Evolutionary conservation across 1,140 invertebrate genomes (phyloP).

Genomic region (Lordiphosa mommai): DNA sequence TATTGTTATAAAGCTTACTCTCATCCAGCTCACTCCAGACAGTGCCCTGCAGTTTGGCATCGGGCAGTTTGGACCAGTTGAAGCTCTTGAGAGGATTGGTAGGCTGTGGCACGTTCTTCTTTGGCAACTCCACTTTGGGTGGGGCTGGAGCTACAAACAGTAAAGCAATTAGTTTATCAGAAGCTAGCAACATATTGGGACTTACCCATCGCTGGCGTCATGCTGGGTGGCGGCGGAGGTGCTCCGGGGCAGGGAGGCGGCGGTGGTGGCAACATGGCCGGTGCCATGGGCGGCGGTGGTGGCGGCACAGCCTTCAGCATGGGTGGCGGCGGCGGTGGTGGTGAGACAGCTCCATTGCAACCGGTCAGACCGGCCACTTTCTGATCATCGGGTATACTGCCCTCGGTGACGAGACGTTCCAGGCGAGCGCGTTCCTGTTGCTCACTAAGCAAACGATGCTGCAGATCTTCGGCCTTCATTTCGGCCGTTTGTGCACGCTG

Average conservation of each 20-base stretch:
- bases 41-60: constrained; percentile 92
- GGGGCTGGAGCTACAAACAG: constrained; percentile 80
- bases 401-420: constrained; percentile 91
- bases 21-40: constrained; percentile 97
- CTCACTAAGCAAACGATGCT: constrained; percentile 89
- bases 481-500: constrained; percentile 89
- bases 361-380: constrained; percentile 84
- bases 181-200: too few species aligned
- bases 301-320: constrained; percentile 82
- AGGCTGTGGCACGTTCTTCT: constrained; percentile 92
- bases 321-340: constrained; percentile 83
- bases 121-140: constrained; percentile 81
- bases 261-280: constrained; percentile 79
- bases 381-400: constrained; percentile 94
- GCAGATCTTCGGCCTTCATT: constrained; percentile 86
- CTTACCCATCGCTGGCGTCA: constrained; percentile 72
- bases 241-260: constrained; percentile 81
- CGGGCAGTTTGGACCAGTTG: constrained; percentile 97
- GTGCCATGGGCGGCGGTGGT: constrained; percentile 80
- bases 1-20: constrained; percentile 92
- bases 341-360: constrained; percentile 79
- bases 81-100: constrained; percentile 96
- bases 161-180: not conserved
- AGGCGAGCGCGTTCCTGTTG: constrained; percentile 89
- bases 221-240: constrained; percentile 79